Evolutionary conservation across 2,113 vertebrate genomes (phyloP).

Genomic region (Rhabdornis inornatus): DNA sequence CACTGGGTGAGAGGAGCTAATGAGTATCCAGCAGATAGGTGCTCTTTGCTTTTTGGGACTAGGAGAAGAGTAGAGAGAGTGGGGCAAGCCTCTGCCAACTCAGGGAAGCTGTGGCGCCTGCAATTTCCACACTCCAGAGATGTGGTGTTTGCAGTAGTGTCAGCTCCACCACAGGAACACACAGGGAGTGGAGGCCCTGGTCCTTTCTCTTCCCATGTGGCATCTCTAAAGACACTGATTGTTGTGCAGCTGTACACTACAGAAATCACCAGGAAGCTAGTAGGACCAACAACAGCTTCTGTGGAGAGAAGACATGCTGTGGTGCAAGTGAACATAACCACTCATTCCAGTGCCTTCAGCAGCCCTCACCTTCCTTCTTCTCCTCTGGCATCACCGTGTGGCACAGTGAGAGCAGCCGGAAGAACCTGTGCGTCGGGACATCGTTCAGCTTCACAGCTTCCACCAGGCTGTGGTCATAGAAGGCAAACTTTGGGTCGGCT

Average conservation of each 20-base stretch:
- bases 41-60: neutral
- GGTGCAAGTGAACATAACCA: neutral
- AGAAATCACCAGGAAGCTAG: neutral
- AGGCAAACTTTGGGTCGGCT: conserved; percentile 87
- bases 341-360: neutral
- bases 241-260: neutral
- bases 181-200: neutral
- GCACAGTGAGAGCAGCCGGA: conserved; percentile 88
- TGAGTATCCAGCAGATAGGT: neutral
- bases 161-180: neutral
- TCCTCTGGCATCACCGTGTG: conserved; percentile 95
- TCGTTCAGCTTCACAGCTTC: conserved; percentile 78
- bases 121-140: neutral
- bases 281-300: neutral
- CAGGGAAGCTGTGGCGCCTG: neutral
- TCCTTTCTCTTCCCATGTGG: neutral
- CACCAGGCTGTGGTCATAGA: conserved; percentile 85
- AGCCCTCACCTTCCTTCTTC: conserved; percentile 83
- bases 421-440: conserved; percentile 77
- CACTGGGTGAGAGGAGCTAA: neutral
- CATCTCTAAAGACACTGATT: neutral
- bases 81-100: neutral
- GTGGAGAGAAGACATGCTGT: neutral
- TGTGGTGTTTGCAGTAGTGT: neutral
- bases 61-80: neutral